Evolutionary conservation across 1,140 invertebrate genomes (phyloP), one percentile per base, ranked within the genome.

Genomic region (Bacillus rossius): DNA sequence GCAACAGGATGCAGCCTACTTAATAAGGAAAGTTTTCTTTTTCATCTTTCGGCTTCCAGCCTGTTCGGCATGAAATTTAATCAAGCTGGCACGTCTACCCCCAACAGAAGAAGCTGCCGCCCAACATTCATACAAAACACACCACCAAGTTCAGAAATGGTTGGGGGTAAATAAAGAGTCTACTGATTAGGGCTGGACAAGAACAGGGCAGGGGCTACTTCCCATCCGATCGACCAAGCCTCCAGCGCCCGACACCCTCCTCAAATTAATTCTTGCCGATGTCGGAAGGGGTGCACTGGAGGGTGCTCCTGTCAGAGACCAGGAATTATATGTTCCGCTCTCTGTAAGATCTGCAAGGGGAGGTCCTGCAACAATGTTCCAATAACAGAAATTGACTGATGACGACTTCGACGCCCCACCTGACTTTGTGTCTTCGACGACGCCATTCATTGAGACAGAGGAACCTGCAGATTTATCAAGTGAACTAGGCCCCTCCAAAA

Each of bases 71-170:
- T n/a, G n/a, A n/a, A n/a, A n/a, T n/a, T n/a, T n/a, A 40, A 17
- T 40, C 38, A 13, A 40, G 13, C 38, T 40, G 13, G 38, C 38
- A 13, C 38, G 38, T 40, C 45, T 57, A 20, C 57, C 61, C 17
- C 56, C 60, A 14, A 54, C 54, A 22, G 54, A 53, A 54, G 57
- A 51, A 26, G 65, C 65, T 43, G 60, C 60, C 38, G 51, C 47
- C 51, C 59, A 65, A 42, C 64, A 68, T 61, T 63, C 53, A 17
- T 64, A 56, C 14, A 52, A 65, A 55, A 53, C 60, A 14, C 63
- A 65, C 52, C 57, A 65, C 49, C 67, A 67, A 40, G 53, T 64
- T 38, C 61, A 68, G 51, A 23, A 62, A 37, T 65, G 64, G 61
- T 25, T 47, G 7, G 59, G 54, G 26, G 23, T 20, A 20, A 23